These are phyloP conservation scores for Leptosomus discolor DNA, from an alignment of 2,113 vertebrate genomes.

Conservation along the genomic window DNA sequence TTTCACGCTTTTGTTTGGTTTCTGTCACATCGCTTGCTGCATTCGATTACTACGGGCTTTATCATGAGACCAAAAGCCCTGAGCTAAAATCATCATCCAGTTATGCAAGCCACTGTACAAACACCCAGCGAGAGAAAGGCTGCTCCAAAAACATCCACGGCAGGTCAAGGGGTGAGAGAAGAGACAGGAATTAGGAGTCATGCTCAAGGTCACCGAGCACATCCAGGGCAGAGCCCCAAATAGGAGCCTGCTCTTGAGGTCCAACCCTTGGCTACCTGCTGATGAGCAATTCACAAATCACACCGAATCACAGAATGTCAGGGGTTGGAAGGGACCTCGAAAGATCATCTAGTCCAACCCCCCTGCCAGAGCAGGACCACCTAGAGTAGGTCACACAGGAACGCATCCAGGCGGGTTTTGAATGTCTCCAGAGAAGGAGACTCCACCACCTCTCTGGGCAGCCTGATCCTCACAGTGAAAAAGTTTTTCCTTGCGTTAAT, in stretches of 20 bases:
- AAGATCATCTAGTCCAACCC: no score
- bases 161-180: background rate
- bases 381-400: no score
- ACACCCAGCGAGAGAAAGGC: background rate
- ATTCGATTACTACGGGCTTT: background rate
- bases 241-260: background rate
- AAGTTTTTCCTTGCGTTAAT: no score
- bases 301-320: no score
- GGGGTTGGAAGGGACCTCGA: no score
- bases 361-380: no score
- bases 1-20: background rate
- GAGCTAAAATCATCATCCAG: background rate
- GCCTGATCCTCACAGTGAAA: no score
- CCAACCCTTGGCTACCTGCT: background rate
- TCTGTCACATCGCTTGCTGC: background rate
- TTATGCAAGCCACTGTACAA: constrained; percentile 18
- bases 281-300: no score
- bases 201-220: background rate
- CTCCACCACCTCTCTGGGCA: no score
- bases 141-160: background rate
- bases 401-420: no score
- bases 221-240: background rate
- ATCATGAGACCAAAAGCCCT: background rate
- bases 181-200: background rate
- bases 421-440: no score